A percentile compares a stretch with the other conserved stretches of the same genome.
These are phyloP conservation scores for Orius laevigatus DNA, from an alignment of 1,140 invertebrate species.

Conservation along the genomic window DNA sequence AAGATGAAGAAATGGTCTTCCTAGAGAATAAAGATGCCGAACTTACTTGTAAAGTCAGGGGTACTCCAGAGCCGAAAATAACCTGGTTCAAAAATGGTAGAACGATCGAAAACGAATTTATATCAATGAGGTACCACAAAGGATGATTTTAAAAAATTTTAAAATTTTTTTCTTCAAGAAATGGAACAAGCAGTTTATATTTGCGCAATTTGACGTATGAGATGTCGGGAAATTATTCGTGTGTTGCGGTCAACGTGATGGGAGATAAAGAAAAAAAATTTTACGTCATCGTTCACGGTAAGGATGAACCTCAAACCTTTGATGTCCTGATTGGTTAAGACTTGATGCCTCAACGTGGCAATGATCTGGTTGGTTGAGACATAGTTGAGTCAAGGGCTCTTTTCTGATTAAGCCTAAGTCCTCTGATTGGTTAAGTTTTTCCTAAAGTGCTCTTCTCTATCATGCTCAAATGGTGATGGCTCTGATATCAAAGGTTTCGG, in stretches of 20 bases:
- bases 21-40: not conserved
- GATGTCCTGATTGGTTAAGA: not conserved
- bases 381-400: too few species aligned
- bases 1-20: slow-evolving; percentile 8
- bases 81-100: slow-evolving; percentile 4
- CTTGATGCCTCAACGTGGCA: not conserved
- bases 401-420: too few species aligned
- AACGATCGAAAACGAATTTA: not conserved
- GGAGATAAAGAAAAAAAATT: slow-evolving; percentile 34
- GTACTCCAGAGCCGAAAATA: slow-evolving; percentile 2
- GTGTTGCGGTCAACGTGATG: slow-evolving; percentile 34
- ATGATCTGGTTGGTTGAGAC: not conserved
- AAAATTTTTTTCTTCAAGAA: not conserved
- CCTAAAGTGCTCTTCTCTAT: too few species aligned
- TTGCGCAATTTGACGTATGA: slow-evolving; percentile 16
- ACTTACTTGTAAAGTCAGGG: slow-evolving; percentile 8
- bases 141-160: too few species aligned
- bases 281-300: slow-evolving; percentile 32
- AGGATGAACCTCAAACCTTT: slow-evolving; percentile 19
- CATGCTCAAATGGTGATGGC: too few species aligned
- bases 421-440: too few species aligned
- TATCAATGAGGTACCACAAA: not conserved
- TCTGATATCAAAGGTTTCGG: too few species aligned
- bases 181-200: slow-evolving; percentile 6
- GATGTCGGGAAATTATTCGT: slow-evolving; percentile 29